Conservation (phyloP, 2,797 vertebrate genomes). For the Diceros bicornis region DNA sequence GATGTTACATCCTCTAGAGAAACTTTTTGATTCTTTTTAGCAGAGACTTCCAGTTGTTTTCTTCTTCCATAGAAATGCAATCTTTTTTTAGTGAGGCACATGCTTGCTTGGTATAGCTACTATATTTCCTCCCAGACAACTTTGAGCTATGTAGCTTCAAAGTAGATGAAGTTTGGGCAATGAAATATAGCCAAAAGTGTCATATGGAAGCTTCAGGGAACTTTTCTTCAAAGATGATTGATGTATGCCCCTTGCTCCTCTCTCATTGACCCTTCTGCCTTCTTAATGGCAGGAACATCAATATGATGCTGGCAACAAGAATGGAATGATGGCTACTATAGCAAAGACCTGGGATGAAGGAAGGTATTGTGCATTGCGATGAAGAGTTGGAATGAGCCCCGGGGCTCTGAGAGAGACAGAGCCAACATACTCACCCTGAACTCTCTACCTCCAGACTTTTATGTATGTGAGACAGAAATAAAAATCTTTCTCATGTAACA, state of each 20-base stretch:
- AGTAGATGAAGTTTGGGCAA: background rate
- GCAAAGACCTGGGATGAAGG: background rate
- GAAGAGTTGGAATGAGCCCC: background rate
- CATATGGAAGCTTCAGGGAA: background rate
- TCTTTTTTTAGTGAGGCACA: background rate
- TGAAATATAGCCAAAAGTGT: background rate
- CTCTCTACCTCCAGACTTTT: background rate
- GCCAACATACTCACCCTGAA: background rate
- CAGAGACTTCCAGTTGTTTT: background rate
- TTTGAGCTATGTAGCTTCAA: background rate
- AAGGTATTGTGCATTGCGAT: background rate
- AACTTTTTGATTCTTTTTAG: background rate
- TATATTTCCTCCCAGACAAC: background rate
- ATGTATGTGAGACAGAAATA: background rate
- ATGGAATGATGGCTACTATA: background rate
- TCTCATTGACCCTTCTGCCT: background rate
- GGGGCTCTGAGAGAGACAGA: background rate
- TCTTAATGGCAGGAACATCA: background rate
- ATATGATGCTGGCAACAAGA: background rate
- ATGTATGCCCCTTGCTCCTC: background rate
- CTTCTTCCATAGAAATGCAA: background rate
- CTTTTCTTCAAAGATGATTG: background rate
- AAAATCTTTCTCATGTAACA: background rate
- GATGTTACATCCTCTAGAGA: background rate
- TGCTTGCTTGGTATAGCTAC: background rate